phyloP scores from a whole-genome alignment of 2,888 invertebrate genomes.

The Ophion costatus region DNA sequence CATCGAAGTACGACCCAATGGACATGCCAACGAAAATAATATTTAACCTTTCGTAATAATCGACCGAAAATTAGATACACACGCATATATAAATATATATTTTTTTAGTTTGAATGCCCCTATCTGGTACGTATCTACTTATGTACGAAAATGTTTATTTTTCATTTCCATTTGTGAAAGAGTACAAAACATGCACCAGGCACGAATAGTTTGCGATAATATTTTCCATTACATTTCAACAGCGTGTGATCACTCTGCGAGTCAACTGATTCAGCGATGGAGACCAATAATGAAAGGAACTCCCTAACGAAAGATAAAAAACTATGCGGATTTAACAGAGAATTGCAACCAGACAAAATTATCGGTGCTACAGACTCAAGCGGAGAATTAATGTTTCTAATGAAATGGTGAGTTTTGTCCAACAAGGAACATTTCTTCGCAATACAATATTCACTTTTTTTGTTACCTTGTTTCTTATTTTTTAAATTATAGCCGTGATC shows the following conservation, averaged over 20 bases:
- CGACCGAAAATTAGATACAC: neutral
- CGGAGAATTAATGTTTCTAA: constrained; percentile 94
- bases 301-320: constrained; percentile 85
- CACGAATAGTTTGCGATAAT: neutral
- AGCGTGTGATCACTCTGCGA: constrained; percentile 9
- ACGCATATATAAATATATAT: neutral
- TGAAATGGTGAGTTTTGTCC: constrained; percentile 89
- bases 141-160: neutral
- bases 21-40: constrained; percentile 3
- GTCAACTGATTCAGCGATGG: constrained; percentile 27
- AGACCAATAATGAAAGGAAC: constrained; percentile 33
- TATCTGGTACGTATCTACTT: neutral
- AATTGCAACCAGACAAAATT: constrained; percentile 92
- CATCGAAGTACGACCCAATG: neutral
- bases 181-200: neutral
- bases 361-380: constrained; percentile 95
- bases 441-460: neutral
- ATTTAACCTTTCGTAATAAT: neutral
- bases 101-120: constrained; percentile 17
- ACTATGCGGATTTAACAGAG: constrained; percentile 91
- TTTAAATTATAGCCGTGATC: too few species aligned
- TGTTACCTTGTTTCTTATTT: neutral
- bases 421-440: neutral
- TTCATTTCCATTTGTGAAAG: neutral
- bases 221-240: neutral